Percentiles rank a stretch among this genome's conserved stretches.
phyloP scores from a whole-genome alignment of 2,113 vertebrate species.

The Amphiprion ocellaris region DNA sequence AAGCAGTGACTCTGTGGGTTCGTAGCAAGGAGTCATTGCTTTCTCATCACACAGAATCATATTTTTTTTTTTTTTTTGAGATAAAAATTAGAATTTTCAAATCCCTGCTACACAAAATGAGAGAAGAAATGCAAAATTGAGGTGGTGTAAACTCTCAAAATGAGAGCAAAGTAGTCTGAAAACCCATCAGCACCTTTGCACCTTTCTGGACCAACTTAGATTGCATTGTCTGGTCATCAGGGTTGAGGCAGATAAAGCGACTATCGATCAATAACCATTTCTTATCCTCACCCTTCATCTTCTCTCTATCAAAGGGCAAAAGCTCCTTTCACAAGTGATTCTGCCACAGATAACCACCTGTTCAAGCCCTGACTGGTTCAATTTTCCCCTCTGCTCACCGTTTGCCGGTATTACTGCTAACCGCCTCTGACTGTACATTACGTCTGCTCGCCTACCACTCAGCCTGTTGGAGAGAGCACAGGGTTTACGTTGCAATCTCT shows the following conservation, averaged over 20 bases:
- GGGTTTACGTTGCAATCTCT: slow-evolving; percentile 20
- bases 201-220: slow-evolving; percentile 67
- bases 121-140: slow-evolving; percentile 7
- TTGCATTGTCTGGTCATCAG: slow-evolving; percentile 81
- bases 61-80: not conserved
- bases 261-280: slow-evolving; percentile 85
- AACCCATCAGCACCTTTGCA: slow-evolving; percentile 71
- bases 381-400: slow-evolving; percentile 41
- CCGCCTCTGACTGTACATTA: slow-evolving; percentile 43
- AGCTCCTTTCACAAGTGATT: slow-evolving; percentile 76
- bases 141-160: slow-evolving; percentile 40
- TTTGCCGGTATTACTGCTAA: slow-evolving; percentile 36
- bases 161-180: slow-evolving; percentile 53
- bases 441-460: slow-evolving; percentile 11
- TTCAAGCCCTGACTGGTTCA: slow-evolving; percentile 58
- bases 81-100: not conserved
- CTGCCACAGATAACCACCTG: slow-evolving; percentile 79
- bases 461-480: slow-evolving; percentile 6
- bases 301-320: slow-evolving; percentile 83
- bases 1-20: not conserved
- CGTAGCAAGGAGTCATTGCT: not conserved
- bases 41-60: not conserved
- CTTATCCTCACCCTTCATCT: slow-evolving; percentile 85
- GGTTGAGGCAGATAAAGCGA: slow-evolving; percentile 79
- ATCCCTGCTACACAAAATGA: not conserved